Conservation (phyloP, 2,888 invertebrate species). For the Pandemis cinnamomeana region DNA sequence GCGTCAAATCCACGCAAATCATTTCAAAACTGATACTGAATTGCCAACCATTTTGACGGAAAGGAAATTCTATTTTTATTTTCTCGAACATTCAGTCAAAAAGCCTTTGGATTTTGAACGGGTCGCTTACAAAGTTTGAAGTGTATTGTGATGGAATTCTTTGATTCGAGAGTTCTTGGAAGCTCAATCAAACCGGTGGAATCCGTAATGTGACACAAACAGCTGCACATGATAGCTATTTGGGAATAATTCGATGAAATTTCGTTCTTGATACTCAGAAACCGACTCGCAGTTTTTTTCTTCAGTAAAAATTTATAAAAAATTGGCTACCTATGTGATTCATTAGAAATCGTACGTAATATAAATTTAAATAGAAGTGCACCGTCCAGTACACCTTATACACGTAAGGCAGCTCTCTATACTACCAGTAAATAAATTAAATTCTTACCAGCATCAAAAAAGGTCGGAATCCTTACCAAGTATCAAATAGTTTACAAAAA, state of each 20-base stretch:
- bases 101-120: conserved; percentile 40
- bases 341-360: no score
- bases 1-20: conserved; percentile 17
- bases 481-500: conserved; percentile 4
- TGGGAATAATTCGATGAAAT: neutral
- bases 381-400: neutral
- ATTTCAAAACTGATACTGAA: conserved; percentile 16
- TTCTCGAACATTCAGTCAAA: conserved; percentile 38
- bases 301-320: no score
- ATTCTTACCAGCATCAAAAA: neutral
- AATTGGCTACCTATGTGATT: no score
- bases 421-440: neutral
- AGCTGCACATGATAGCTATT: conserved; percentile 2
- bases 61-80: conserved; percentile 16
- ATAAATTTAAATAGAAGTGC: neutral
- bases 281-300: no score
- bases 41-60: conserved; percentile 3
- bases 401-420: neutral
- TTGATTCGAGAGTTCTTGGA: conserved; percentile 48
- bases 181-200: conserved; percentile 16
- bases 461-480: neutral
- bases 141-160: conserved; percentile 50
- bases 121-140: conserved; percentile 46
- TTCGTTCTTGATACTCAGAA: neutral
- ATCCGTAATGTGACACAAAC: conserved; percentile 8